Evolutionary conservation across 2,797 vertebrate species (phyloP).

Genomic region (Dipus sagitta): DNA sequence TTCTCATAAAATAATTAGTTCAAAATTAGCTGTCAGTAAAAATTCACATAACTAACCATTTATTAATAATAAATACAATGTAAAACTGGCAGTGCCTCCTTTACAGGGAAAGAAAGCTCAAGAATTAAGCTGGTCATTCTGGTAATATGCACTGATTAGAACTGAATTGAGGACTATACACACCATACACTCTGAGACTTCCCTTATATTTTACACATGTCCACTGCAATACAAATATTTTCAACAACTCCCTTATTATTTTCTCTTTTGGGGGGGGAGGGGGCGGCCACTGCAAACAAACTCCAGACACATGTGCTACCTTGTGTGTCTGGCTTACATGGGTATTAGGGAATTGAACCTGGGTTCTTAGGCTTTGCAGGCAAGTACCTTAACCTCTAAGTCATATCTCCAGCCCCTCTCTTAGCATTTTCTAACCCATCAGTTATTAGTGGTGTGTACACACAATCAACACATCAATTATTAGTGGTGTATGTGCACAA

Average conservation of each 20-base stretch:
- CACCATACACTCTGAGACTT: neutral
- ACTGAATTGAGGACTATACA: neutral
- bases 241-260: neutral
- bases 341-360: too few relatives aligned
- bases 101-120: slow-evolving; percentile 38
- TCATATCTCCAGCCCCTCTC: neutral
- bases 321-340: too few relatives aligned
- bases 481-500: too few relatives aligned
- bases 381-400: too few relatives aligned
- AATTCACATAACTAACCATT: slow-evolving; percentile 6
- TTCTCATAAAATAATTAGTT: slow-evolving; percentile 45
- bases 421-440: neutral
- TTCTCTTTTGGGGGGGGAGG: too few relatives aligned
- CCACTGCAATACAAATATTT: neutral
- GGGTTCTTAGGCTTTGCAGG: too few relatives aligned
- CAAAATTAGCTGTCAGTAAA: slow-evolving; percentile 21
- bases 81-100: slow-evolving; percentile 32
- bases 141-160: slow-evolving; percentile 2
- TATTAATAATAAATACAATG: slow-evolving; percentile 48
- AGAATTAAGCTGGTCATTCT: neutral
- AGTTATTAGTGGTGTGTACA: neutral
- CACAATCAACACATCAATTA: neutral
- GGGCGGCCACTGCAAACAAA: too few relatives aligned
- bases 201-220: slow-evolving; percentile 25
- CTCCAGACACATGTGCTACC: too few relatives aligned